Evolutionary conservation across 2,888 invertebrate genomes (phyloP).

Genomic region (Buathra laborator): DNA sequence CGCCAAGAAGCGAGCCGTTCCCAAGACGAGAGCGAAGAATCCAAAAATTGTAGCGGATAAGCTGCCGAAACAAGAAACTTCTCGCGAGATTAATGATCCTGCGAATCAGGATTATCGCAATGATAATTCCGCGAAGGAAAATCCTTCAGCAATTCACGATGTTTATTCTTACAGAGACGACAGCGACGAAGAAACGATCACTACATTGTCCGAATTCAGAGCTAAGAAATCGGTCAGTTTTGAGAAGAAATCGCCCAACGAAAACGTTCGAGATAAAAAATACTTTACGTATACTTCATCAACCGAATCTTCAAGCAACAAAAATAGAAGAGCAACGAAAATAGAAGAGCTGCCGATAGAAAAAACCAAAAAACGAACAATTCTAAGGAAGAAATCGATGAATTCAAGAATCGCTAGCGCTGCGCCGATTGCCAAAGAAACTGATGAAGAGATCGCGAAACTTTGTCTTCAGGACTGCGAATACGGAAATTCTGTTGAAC

Average conservation of each 20-base stretch:
- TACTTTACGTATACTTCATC: neutral
- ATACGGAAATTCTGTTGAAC: neutral
- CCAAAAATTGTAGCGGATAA: neutral
- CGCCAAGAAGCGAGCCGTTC: neutral
- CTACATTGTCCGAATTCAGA: neutral
- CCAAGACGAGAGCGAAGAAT: neutral
- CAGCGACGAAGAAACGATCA: neutral
- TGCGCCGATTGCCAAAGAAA: neutral
- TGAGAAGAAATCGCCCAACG: neutral
- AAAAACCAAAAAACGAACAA: neutral
- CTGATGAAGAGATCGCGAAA: neutral
- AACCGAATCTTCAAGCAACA: neutral
- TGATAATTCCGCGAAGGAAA: neutral
- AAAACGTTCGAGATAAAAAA: neutral
- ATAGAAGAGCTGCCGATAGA: neutral
- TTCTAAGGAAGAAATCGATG: neutral
- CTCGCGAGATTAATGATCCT: neutral
- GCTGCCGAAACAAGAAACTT: neutral
- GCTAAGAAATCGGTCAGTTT: neutral
- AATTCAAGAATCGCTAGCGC: neutral
- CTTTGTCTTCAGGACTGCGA: neutral
- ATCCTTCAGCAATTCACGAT: neutral
- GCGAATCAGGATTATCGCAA: neutral
- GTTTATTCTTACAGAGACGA: neutral
- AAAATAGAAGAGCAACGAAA: too few relatives aligned